Conservation (phyloP, 2,797 vertebrate genomes). For the Percopsis omiscomaycus region DNA sequence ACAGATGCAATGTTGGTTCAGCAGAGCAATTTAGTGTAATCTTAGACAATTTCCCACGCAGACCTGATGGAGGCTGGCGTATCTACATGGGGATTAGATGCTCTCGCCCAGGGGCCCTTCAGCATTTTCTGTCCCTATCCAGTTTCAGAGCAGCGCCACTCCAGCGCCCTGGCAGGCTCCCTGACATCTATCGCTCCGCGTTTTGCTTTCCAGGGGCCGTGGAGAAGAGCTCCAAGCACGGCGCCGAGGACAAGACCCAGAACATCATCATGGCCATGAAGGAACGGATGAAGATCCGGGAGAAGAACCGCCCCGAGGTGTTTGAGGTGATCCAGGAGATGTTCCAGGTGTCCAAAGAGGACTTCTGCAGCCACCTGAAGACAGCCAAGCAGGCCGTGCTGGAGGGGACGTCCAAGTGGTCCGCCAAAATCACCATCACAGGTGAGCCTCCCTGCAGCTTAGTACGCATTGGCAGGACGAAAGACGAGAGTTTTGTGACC, state of each 20-base stretch:
- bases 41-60: too few species aligned
- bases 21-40: too few species aligned
- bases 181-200: not conserved
- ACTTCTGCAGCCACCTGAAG: slow-evolving; percentile 88
- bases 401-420: slow-evolving; percentile 98
- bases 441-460: slow-evolving; percentile 53
- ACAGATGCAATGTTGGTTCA: not conserved
- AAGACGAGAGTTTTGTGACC: slow-evolving; percentile 1
- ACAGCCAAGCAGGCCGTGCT: slow-evolving; percentile 93
- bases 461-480: too few species aligned
- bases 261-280: slow-evolving; percentile 99
- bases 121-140: too few species aligned
- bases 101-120: too few species aligned
- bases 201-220: slow-evolving; percentile 83
- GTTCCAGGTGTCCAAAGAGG: slow-evolving; percentile 92
- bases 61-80: too few species aligned
- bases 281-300: slow-evolving; percentile 97
- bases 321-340: slow-evolving; percentile 96
- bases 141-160: too few species aligned
- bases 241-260: slow-evolving; percentile 96
- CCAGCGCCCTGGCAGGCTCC: too few species aligned
- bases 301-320: slow-evolving; percentile 94
- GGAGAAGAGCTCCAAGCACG: slow-evolving; percentile 98
- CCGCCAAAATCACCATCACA: slow-evolving; percentile 96
- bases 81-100: too few species aligned